These are phyloP conservation scores for Lithophane semibrunnea DNA, from an alignment of 2,888 invertebrate genomes.

Conservation along the genomic window DNA sequence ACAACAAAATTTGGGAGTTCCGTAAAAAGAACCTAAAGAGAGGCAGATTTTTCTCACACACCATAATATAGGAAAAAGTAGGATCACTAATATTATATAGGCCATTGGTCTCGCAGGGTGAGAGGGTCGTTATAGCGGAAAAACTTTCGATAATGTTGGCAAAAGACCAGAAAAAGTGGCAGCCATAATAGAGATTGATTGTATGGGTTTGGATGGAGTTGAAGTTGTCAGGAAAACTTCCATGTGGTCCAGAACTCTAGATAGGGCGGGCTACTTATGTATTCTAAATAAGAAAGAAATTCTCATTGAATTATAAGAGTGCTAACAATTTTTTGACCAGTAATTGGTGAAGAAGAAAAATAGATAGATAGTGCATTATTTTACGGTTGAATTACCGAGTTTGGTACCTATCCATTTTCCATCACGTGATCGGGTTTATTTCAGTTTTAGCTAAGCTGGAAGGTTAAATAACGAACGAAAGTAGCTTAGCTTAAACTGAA, in stretches of 20 bases:
- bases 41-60: conserved; percentile 24
- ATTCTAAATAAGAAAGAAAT: conserved; percentile 1
- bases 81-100: conserved; percentile 44
- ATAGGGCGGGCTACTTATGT: conserved; percentile 26
- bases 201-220: conserved; percentile 48
- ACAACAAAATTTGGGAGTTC: conserved; percentile 7
- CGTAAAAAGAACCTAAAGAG: conserved; percentile 29
- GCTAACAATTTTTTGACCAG: not conserved
- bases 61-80: conserved; percentile 46
- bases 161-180: conserved; percentile 59
- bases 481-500: too few relatives aligned
- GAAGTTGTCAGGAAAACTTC: conserved; percentile 33
- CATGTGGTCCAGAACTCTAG: conserved; percentile 30
- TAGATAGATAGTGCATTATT: not conserved
- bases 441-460: too few relatives aligned
- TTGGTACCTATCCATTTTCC: not conserved
- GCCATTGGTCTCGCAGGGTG: conserved; percentile 53
- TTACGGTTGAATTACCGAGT: not conserved
- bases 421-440: too few relatives aligned
- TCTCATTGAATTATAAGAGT: not conserved
- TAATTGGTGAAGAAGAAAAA: conserved; percentile 8
- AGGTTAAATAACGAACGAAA: too few relatives aligned
- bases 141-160: conserved; percentile 61
- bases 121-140: conserved; percentile 46
- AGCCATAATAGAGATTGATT: conserved; percentile 59